phyloP scores from a whole-genome alignment of 1,140 invertebrate genomes.

The Harpegnathos saltator region DNA sequence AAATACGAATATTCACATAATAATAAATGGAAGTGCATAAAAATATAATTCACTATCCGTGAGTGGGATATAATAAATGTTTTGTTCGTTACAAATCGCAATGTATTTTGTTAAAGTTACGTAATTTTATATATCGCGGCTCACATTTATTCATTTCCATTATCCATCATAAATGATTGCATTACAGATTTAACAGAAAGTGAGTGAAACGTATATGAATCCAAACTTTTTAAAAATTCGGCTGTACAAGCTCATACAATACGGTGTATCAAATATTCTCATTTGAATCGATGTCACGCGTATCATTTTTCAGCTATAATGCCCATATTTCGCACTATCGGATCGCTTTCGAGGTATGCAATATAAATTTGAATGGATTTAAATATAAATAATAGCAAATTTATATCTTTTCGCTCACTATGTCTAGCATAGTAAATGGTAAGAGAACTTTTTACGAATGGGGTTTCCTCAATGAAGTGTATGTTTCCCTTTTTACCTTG shows the following conservation, averaged over 20 bases:
- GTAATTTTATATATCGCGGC: conserved; percentile 15
- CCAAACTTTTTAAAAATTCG: conserved; percentile 17
- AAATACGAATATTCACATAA: conserved; percentile 46
- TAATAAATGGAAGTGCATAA: conserved; percentile 42
- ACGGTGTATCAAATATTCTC: conserved; percentile 3
- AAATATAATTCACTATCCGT: conserved; percentile 43
- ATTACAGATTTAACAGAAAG: conserved; percentile 24
- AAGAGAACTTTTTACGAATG: background rate
- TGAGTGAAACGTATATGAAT: conserved; percentile 20
- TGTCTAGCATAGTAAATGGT: background rate
- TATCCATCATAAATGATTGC: conserved; percentile 48
- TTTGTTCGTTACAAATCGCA: background rate
- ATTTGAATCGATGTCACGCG: background rate
- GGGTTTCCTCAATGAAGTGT: background rate
- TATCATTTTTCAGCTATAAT: background rate
- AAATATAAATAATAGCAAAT: conserved; percentile 26
- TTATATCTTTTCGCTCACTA: background rate
- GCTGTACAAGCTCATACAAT: background rate
- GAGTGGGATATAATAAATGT: conserved; percentile 4
- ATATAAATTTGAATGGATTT: background rate
- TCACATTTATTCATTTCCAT: conserved; percentile 43
- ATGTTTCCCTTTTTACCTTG: background rate
- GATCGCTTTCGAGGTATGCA: background rate
- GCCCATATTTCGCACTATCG: background rate
- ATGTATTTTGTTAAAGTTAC: conserved; percentile 9